Evolutionary conservation across 2,888 invertebrate species (phyloP), one percentile per base, ranked within the genome.

Genomic region (Cosmia trapezina): DNA sequence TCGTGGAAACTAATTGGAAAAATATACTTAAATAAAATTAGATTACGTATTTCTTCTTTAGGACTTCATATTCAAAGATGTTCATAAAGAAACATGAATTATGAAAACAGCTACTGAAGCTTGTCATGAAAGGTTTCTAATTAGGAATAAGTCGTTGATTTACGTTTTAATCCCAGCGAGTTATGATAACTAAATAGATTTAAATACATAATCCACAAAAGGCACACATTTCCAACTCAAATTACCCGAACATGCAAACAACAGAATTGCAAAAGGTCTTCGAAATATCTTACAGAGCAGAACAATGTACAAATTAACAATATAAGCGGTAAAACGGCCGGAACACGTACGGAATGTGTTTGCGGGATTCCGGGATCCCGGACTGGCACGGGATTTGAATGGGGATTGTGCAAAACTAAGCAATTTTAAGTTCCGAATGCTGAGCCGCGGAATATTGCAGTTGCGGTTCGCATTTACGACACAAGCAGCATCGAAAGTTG

Each of bases 261-360:
- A 56, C 45, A 51, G 43, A 67, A 47, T 64, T 11, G 49, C 65
- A 66, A 77, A 78, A 78, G 65, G 67, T 67, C 72, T 83, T 61
- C 56, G 56, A 71, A 83, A 80, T 61, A 67, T 78, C 79, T 64
- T 78, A 53, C 67, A 53, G 43, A 78, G 72, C 61, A 49, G 11
- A 80, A 78, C 79, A 78, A 79, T 83, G 83, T 83, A 61, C 79
- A 83, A 80, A 83, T 80, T 78, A 83, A 80, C 79, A 83, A 83
- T 71, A 78, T 80, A 80, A 80, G 72, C 79, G 67, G 53, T 68
- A 78, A 79, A 71, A 61, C 67, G 79, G 79, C 57, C 67, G 72
- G 71, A 68, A 64, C 70, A 83, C 67, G 79, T 57, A 64, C 64
- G 64, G 79, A 78, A 80, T 80, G 83, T 83, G 72, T 78, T 82